Conservation (phyloP, 2,888 invertebrate species). For the Phragmatobia fuliginosa region DNA sequence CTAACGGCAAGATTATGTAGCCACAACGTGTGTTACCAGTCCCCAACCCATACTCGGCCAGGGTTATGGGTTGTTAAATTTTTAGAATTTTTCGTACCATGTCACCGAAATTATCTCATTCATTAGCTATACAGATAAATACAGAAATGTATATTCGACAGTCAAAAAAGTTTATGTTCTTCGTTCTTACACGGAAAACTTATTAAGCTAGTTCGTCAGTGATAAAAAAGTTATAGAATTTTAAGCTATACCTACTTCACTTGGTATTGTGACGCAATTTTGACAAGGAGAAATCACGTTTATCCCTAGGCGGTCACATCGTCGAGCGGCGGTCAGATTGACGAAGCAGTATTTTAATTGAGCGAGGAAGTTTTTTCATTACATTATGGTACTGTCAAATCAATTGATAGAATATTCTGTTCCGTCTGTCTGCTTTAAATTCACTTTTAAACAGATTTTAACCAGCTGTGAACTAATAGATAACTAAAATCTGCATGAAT, state of each 20-base stretch:
- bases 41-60: too few species aligned
- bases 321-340: conserved; percentile 61
- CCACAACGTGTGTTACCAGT: too few species aligned
- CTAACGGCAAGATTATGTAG: too few species aligned
- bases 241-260: conserved; percentile 47
- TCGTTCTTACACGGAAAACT: conserved; percentile 69
- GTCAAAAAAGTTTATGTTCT: conserved; percentile 62
- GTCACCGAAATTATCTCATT: too few species aligned
- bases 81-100: too few species aligned
- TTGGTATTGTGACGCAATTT: conserved; percentile 37
- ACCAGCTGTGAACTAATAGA: background rate
- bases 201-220: conserved; percentile 51
- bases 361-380: conserved; percentile 40
- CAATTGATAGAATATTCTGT: too few species aligned
- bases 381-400: background rate
- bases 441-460: background rate
- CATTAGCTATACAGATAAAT: too few species aligned
- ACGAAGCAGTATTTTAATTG: conserved; percentile 57
- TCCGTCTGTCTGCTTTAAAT: background rate
- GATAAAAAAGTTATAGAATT: conserved; percentile 46
- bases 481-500: too few species aligned
- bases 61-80: too few species aligned
- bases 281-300: conserved; percentile 44
- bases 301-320: conserved; percentile 55
- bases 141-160: conserved; percentile 55